A percentile compares a stretch with the other conserved stretches of the same genome.
Conservation (phyloP, 2,797 vertebrate species). For the Picus viridis region DNA sequence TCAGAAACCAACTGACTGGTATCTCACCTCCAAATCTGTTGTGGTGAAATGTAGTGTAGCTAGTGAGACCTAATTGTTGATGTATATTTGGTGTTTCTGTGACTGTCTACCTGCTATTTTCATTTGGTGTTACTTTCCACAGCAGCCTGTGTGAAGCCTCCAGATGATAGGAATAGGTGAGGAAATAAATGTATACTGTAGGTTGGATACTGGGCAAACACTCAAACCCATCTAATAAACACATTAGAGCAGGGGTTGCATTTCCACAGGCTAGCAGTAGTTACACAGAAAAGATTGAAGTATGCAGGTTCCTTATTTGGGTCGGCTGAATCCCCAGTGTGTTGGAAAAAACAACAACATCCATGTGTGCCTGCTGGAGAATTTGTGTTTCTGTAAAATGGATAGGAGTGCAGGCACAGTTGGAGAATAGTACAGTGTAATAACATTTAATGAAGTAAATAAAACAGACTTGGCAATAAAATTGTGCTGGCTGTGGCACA, state of each 20-base stretch:
- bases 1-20: not conserved
- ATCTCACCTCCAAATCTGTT: not conserved
- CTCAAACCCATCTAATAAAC: not conserved
- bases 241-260: too few relatives aligned
- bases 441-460: not conserved
- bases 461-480: not conserved
- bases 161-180: fast-evolving
- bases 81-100: not conserved
- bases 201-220: not conserved
- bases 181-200: not conserved
- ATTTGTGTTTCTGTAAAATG: not conserved
- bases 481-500: not conserved
- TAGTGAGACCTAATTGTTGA: not conserved
- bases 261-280: not conserved
- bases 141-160: not conserved
- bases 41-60: not conserved
- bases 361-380: not conserved
- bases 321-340: not conserved
- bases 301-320: not conserved
- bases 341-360: not conserved
- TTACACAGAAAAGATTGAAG: not conserved
- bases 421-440: not conserved
- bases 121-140: not conserved
- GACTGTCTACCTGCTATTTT: not conserved
- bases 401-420: not conserved